Evolutionary conservation across 2,113 vertebrate species (phyloP), one percentile per base, ranked within the genome.

Genomic region (Megaleporinus macrocephalus): DNA sequence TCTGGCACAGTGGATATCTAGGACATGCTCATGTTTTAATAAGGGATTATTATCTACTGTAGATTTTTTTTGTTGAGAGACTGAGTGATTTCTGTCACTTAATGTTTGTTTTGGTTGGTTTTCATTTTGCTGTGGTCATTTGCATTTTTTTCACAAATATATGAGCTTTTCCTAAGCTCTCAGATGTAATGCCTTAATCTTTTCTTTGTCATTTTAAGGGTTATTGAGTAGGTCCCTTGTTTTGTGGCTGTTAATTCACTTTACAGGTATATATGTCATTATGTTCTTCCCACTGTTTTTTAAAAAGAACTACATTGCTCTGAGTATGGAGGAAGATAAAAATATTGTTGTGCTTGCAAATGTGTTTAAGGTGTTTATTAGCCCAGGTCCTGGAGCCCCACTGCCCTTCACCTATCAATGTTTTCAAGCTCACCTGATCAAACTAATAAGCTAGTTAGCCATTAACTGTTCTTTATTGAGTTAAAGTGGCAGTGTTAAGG

Each of bases 61-160:
- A 51, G 59, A 70, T 73, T 65, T 73, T 27, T 51, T 33, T 79
- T 68, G 51, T 27, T n/a, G n/a, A n/a, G 11, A 74, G 29, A 51
- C n/a, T 10, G 15, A n/a, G 12, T 41, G 1, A 33, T 27, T 63
- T 79, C 82, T 86, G 78, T 88, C 68, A 20, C 55, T 71, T 10
- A 69, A 79, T 86, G 63, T 84, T 85, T 72, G 73, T 87, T 86
- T 82, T 73, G 73, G 59, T 79, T 82, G 86, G 44, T 81, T 30
- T 81, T 78, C 29, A 69, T 83, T 88, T 90, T 91, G 89, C 74
- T 5, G 88, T 92, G 88, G 59, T 41, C 74, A 69, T 81, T 80
- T 74, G 73, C 44, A 73, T 62, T 79, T 41, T 62, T 55, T 73
- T 41, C n/a, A 73, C 5, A 57, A 61, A 51, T 80, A 70, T 77